phyloP scores from a whole-genome alignment of 2,888 invertebrate species.

The Cheilosia scutellata region DNA sequence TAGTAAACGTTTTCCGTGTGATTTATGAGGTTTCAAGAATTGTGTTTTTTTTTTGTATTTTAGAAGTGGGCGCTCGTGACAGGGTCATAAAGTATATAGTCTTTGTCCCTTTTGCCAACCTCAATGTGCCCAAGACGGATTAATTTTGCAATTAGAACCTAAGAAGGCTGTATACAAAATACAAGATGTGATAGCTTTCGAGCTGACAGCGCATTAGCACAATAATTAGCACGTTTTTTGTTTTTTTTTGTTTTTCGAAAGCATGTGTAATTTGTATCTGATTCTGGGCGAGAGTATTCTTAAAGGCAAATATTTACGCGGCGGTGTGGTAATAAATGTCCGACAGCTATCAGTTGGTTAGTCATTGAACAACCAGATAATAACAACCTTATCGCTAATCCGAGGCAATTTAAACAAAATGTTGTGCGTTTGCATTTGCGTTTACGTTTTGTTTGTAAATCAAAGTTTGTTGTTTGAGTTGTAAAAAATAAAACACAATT shows the following conservation, averaged over 20 bases:
- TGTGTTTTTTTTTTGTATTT: slow-evolving; percentile 21
- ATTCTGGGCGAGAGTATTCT: not conserved
- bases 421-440: slow-evolving; percentile 30
- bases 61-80: slow-evolving; percentile 58
- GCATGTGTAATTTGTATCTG: not conserved
- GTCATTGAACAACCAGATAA: slow-evolving; percentile 39
- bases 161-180: slow-evolving; percentile 14
- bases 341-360: slow-evolving; percentile 29
- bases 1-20: slow-evolving; percentile 55
- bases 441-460: slow-evolving; percentile 58
- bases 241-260: not conserved
- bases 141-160: slow-evolving; percentile 66
- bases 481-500: slow-evolving; percentile 23
- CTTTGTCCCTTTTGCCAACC: not conserved
- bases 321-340: slow-evolving; percentile 17
- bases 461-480: slow-evolving; percentile 51
- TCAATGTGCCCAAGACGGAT: too few species aligned
- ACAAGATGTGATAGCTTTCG: slow-evolving; percentile 38
- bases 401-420: slow-evolving; percentile 61
- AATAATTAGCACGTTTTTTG: slow-evolving; percentile 25
- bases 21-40: slow-evolving; percentile 58
- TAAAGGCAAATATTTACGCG: slow-evolving; percentile 1
- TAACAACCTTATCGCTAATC: slow-evolving; percentile 65
- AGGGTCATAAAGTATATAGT: slow-evolving; percentile 33
- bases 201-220: slow-evolving; percentile 36